Evolutionary conservation across 2,888 invertebrate species (phyloP), one percentile per base, ranked within the genome.

Genomic region (Drosophila parthenogenetica): DNA sequence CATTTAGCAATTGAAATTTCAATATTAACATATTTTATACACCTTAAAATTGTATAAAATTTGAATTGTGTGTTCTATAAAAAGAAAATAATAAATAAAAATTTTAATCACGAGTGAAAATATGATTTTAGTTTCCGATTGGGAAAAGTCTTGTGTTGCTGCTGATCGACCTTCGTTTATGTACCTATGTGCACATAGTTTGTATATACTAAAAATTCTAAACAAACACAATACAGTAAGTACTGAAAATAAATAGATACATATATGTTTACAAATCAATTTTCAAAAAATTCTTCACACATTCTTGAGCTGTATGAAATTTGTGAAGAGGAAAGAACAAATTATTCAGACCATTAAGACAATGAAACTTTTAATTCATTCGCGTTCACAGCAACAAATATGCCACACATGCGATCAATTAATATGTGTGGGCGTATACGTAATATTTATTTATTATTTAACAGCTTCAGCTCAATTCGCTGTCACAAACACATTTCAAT

Each of bases 231-330:
- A 22, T 40, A 25, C 17, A 46, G 46, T 39, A 14, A 54, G 37
- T 17, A 53, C 16, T 35, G 25, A 14, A 43, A 60, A 67, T 42
- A 67, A 68, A 73, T 57, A 35, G 35, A 58, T 55, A 35, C 5
- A 13, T 13, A 13, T 35, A 8, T 74, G 75, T 73, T 73, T 69
- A 69, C 57, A 65, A 57, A 57, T 25, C 13, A 61, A 63, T 69
- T 60, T 46, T 46, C 1, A 8, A 50, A 62, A 29, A 69, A 43
- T 63, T 51, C 39, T 19, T 17, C 16, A 8, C 69, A 39, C 57
- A 73, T 65, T 61, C 54, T 39, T 29, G 22, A 10, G 32, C 45
- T 57, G 57, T 48, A 60, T 50, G 54, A 74, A 69, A 61, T 70
- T 65, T 65, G 70, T 49, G 53, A 14, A 37, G 35, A 55, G 35